These are phyloP conservation scores for Chloromyia formosa DNA, from an alignment of 2,888 invertebrate genomes.

Conservation along the genomic window DNA sequence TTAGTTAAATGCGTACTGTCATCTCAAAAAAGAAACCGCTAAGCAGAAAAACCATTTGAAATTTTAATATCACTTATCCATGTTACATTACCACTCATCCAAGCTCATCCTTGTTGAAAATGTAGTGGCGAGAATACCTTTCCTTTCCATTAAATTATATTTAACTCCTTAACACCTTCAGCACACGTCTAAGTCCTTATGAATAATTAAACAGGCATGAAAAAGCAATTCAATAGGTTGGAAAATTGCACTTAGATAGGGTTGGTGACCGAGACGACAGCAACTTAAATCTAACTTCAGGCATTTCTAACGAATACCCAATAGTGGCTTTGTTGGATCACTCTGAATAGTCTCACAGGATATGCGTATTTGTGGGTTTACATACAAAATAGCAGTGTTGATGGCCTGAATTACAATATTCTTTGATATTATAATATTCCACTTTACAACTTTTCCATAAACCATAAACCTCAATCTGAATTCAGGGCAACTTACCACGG, in stretches of 20 bases:
- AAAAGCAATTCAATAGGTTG: slow-evolving; percentile 15
- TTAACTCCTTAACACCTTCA: background rate
- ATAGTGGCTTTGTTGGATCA: too few species aligned
- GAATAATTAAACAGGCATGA: slow-evolving; percentile 22
- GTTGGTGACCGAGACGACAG: background rate
- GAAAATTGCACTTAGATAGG: slow-evolving; percentile 23
- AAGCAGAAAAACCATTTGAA: too few species aligned
- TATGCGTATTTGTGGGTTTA: too few species aligned
- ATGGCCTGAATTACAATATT: background rate
- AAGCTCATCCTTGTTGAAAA: too few species aligned
- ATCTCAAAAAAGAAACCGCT: too few species aligned
- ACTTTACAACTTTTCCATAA: background rate
- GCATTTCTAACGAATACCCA: background rate
- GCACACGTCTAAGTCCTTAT: background rate
- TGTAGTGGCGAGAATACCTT: too few species aligned
- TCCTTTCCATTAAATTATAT: too few species aligned
- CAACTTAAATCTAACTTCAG: background rate
- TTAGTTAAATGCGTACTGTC: too few species aligned
- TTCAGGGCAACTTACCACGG: background rate
- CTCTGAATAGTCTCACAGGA: too few species aligned
- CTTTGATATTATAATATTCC: slow-evolving; percentile 1
- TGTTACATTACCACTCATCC: too few species aligned
- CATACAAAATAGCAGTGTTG: background rate
- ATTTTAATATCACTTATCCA: too few species aligned
- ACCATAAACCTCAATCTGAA: background rate